These are phyloP conservation scores for Zygothrica quintamaculata DNA, from an alignment of 2,888 invertebrate genomes.

Conservation along the genomic window DNA sequence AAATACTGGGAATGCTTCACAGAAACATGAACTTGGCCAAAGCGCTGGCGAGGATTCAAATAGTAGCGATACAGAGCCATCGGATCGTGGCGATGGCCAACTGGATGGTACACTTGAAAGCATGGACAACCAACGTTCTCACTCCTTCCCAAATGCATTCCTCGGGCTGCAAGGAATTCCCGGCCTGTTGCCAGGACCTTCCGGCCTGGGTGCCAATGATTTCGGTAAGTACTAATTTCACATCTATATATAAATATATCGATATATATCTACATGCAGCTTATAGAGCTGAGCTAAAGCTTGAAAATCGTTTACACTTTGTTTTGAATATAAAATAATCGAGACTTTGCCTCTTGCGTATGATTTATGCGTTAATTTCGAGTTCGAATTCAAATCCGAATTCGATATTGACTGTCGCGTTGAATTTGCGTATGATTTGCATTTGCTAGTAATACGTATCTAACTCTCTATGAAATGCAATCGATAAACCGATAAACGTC, in stretches of 20 bases:
- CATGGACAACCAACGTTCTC: conserved; percentile 88
- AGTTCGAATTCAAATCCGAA: conserved; percentile 37
- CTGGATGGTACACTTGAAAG: conserved; percentile 87
- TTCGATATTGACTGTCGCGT: conserved; percentile 36
- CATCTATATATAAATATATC: background rate
- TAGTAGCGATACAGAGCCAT: conserved; percentile 92
- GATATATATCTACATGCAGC: conserved; percentile 29
- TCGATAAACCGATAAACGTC: conserved; percentile 67
- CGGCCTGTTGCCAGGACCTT: conserved; percentile 94
- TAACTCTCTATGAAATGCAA: conserved; percentile 65
- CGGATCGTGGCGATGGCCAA: conserved; percentile 88
- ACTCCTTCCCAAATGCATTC: conserved; percentile 91
- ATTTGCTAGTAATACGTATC: conserved; percentile 67
- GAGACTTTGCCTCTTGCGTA: conserved; percentile 72
- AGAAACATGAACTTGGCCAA: conserved; percentile 87
- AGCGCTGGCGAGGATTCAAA: conserved; percentile 93
- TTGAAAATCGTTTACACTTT: conserved; percentile 41
- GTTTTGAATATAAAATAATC: conserved; percentile 40
- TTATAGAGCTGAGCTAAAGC: conserved; percentile 11
- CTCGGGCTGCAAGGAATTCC: conserved; percentile 91
- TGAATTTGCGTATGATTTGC: conserved; percentile 67
- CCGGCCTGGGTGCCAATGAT: conserved; percentile 92
- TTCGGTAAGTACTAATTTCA: conserved; percentile 88
- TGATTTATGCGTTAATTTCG: no score
- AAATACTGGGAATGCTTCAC: background rate